A percentile compares a stretch with the other conserved stretches of the same genome.
These are phyloP conservation scores for Plebejus anna DNA, from an alignment of 2,888 invertebrate genomes.

Conservation along the genomic window DNA sequence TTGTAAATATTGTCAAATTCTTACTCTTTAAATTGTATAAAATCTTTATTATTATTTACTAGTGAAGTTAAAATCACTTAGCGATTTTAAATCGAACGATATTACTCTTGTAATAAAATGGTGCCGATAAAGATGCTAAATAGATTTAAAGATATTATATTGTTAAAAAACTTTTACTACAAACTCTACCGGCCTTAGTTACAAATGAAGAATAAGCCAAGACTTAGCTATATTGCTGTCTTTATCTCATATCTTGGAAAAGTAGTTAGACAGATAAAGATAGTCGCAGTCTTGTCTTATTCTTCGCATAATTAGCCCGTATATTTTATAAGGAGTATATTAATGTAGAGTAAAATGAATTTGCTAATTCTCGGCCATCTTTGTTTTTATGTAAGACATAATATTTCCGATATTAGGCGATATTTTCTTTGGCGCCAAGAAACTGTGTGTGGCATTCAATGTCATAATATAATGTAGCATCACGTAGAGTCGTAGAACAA, in stretches of 20 bases:
- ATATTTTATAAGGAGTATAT: not conserved
- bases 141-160: not conserved
- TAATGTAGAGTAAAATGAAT: not conserved
- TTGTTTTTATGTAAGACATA: too few relatives aligned
- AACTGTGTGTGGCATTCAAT: not conserved
- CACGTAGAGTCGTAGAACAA: constrained; percentile 14
- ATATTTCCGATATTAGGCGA: too few relatives aligned
- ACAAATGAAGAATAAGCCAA: too few relatives aligned
- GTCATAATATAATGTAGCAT: not conserved
- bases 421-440: not conserved
- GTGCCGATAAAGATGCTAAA: not conserved
- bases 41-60: not conserved
- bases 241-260: too few relatives aligned
- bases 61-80: not conserved
- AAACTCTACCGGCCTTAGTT: not conserved
- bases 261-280: too few relatives aligned
- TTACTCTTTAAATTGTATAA: not conserved
- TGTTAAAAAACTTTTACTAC: constrained; percentile 2
- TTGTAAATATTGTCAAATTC: not conserved
- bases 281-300: too few relatives aligned
- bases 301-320: too few relatives aligned
- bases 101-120: not conserved
- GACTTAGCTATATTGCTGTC: too few relatives aligned
- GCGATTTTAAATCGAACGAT: constrained; percentile 1
- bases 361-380: too few relatives aligned